phyloP scores from a whole-genome alignment of 2,797 vertebrate species.

The Diplodus sargus region DNA sequence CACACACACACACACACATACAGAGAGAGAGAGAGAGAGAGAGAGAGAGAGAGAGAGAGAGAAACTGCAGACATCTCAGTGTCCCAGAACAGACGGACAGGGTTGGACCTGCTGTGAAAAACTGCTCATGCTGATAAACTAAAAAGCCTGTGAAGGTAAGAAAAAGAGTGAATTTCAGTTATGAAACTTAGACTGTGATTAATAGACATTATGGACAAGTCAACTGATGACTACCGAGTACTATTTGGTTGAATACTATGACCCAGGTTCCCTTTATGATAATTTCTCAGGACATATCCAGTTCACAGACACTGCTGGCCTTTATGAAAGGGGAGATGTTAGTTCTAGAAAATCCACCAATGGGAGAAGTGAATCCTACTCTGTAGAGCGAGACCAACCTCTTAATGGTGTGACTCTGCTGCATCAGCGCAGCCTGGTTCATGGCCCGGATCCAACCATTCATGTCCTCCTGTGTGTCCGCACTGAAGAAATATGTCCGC shows the following conservation, averaged over 20 bases:
- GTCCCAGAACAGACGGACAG: slow-evolving; percentile 45
- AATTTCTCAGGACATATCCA: slow-evolving; percentile 10
- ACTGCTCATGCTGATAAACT: slow-evolving; percentile 27
- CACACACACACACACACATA: slow-evolving; percentile 15
- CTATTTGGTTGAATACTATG: neutral
- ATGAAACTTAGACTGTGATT: slow-evolving; percentile 5
- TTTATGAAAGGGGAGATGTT: slow-evolving; percentile 18
- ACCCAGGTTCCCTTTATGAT: slow-evolving; percentile 12
- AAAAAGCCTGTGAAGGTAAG: neutral
- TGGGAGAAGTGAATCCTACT: slow-evolving; percentile 34
- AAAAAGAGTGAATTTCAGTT: slow-evolving; percentile 4
- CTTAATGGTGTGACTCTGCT: slow-evolving; percentile 91
- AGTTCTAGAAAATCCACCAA: slow-evolving; percentile 23
- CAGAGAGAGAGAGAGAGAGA: neutral
- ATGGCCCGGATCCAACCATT: slow-evolving; percentile 96
- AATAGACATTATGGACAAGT: neutral
- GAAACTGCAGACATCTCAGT: slow-evolving; percentile 29
- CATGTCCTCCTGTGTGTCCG: slow-evolving; percentile 98
- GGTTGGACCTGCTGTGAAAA: slow-evolving; percentile 36
- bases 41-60: too few species aligned
- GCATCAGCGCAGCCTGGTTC: slow-evolving; percentile 98
- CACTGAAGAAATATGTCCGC: slow-evolving; percentile 99
- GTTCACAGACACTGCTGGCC: slow-evolving; percentile 20
- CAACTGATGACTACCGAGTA: neutral
- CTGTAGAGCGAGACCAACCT: slow-evolving; percentile 83